These are phyloP conservation scores for Lepilemur septentrionalis DNA, from an alignment of 2,797 vertebrate genomes.

Conservation along the genomic window DNA sequence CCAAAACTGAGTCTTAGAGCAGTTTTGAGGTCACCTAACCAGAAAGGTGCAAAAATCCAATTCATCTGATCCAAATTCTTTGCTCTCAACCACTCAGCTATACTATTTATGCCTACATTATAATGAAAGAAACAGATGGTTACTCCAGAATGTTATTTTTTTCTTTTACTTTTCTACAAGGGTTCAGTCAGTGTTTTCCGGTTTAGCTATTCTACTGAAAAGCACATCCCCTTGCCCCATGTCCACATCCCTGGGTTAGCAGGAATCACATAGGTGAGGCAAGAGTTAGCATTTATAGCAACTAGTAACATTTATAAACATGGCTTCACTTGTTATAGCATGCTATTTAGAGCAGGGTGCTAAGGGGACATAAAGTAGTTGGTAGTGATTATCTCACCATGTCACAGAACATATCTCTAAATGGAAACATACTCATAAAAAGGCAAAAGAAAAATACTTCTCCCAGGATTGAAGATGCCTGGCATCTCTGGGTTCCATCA, in stretches of 20 bases:
- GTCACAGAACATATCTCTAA: neutral
- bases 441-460: neutral
- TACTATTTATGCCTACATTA: neutral
- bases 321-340: neutral
- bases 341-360: too few species aligned
- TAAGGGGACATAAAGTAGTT: neutral
- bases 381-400: neutral
- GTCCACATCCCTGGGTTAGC: too few species aligned
- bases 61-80: neutral
- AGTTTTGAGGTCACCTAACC: neutral
- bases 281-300: neutral
- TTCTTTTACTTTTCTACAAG: neutral
- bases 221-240: neutral
- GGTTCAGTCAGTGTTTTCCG: neutral
- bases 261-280: neutral
- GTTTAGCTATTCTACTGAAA: neutral
- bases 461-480: neutral
- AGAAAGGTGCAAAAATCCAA: neutral
- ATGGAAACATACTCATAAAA: neutral
- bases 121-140: neutral
- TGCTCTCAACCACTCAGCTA: neutral
- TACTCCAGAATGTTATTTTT: neutral
- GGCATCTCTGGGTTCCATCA: neutral
- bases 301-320: too few species aligned
- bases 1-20: neutral